Evolutionary conservation across 2,113 vertebrate genomes (phyloP).

Genomic region (Lota lota): DNA sequence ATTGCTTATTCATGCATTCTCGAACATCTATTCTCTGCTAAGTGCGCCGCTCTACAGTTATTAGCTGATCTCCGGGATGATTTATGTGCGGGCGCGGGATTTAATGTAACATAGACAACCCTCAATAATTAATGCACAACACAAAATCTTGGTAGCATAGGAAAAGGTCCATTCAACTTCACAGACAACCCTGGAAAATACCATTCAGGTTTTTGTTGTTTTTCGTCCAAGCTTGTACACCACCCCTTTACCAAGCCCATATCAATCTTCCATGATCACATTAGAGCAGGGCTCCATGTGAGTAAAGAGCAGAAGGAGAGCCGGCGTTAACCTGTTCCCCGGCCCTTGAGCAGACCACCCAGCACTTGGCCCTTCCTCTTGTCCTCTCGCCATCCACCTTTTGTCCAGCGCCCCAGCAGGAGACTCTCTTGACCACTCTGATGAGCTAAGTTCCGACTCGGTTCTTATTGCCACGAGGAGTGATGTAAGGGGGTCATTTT

Average conservation of each 20-base stretch:
- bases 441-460: too few species aligned
- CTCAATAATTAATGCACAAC: slow-evolving; percentile 52
- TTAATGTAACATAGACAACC: slow-evolving; percentile 32
- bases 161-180: slow-evolving; percentile 8
- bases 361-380: slow-evolving; percentile 24
- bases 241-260: background rate
- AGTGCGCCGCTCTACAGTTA: background rate
- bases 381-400: slow-evolving; percentile 35
- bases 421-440: slow-evolving; percentile 10
- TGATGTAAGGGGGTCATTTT: too few species aligned
- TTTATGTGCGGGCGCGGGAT: slow-evolving; percentile 44
- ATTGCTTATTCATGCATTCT: slow-evolving; percentile 42
- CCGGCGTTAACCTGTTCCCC: background rate
- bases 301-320: too few species aligned
- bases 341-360: slow-evolving; percentile 38
- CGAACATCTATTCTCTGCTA: slow-evolving; percentile 42
- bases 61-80: slow-evolving; percentile 33
- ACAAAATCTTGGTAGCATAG: slow-evolving; percentile 32
- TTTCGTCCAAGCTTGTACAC: too few species aligned
- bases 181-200: slow-evolving; percentile 24
- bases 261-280: too few species aligned
- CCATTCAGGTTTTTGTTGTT: too few species aligned
- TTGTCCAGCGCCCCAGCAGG: slow-evolving; percentile 16
- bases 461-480: too few species aligned
- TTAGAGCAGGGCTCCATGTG: too few species aligned